Evolutionary conservation across 2,888 invertebrate species (phyloP).

Genomic region (Drosophila mimica): DNA sequence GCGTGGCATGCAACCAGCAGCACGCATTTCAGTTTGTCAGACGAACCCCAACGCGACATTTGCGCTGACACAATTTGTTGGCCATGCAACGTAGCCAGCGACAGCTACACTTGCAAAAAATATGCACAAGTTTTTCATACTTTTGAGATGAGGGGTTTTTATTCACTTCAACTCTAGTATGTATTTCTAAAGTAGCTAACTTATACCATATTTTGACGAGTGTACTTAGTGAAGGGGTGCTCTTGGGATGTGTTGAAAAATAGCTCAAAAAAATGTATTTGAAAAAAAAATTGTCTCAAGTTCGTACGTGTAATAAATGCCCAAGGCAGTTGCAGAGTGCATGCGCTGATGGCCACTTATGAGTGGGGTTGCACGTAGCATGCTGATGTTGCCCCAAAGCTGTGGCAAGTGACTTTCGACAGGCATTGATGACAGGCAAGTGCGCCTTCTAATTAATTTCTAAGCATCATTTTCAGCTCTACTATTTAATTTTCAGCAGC

Average conservation of each 20-base stretch:
- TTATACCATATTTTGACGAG: neutral
- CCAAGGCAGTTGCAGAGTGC: conserved; percentile 19
- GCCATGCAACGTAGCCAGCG: neutral
- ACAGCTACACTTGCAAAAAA: conserved; percentile 3
- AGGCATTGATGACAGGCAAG: conserved; percentile 25
- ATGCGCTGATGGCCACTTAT: conserved; percentile 45
- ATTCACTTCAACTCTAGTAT: neutral
- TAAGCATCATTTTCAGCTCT: conserved; percentile 14
- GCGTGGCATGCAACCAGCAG: conserved; percentile 38
- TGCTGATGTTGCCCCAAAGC: conserved; percentile 1
- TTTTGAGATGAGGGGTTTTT: neutral
- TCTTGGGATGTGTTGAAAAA: conserved; percentile 18
- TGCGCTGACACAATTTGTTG: conserved; percentile 70
- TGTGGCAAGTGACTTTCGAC: conserved; percentile 34
- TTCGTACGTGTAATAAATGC: conserved; percentile 34
- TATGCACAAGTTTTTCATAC: neutral
- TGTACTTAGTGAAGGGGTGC: neutral
- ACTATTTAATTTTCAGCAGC: conserved; percentile 6
- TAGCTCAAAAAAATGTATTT: conserved; percentile 16
- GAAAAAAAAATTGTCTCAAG: conserved; percentile 2
- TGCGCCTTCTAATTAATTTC: conserved; percentile 16
- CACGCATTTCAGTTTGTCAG: conserved; percentile 57
- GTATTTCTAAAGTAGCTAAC: neutral
- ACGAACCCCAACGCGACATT: conserved; percentile 39
- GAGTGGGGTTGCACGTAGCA: conserved; percentile 3